These are phyloP conservation scores for Aldrovandia affinis DNA, from an alignment of 2,797 vertebrate species.

Conservation along the genomic window DNA sequence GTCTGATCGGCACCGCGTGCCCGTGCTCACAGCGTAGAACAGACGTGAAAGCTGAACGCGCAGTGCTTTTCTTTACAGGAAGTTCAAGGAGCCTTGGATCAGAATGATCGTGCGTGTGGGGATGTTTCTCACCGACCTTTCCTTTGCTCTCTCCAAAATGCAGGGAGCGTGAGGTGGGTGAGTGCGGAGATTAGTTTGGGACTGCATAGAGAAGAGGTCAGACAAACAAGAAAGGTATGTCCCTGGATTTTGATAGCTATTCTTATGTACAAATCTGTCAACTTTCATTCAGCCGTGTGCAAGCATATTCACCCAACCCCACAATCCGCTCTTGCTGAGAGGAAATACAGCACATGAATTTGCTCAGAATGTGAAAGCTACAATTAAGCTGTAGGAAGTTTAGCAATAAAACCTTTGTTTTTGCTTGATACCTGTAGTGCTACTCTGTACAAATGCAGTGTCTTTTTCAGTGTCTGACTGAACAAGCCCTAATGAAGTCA, in stretches of 20 bases:
- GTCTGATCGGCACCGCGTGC: not conserved
- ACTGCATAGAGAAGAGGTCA: constrained; percentile 18
- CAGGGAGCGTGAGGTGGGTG: constrained; percentile 19
- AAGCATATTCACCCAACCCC: not conserved
- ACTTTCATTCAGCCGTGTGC: not conserved
- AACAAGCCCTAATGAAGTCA: constrained; percentile 8
- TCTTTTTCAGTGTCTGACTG: constrained; percentile 12
- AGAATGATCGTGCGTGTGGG: not conserved
- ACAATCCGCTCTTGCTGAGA: constrained; percentile 1
- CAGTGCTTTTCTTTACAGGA: not conserved
- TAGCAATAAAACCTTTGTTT: not conserved
- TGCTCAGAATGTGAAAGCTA: not conserved
- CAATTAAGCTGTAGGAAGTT: constrained; percentile 17
- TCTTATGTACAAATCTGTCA: not conserved
- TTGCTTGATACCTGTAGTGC: not conserved
- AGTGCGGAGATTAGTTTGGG: constrained; percentile 32
- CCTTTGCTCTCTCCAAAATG: constrained; percentile 1
- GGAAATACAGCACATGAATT: not conserved
- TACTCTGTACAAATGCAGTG: not conserved
- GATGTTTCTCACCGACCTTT: constrained; percentile 5
- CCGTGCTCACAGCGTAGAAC: not conserved
- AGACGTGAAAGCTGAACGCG: not conserved
- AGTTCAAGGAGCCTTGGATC: not conserved
- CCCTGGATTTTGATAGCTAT: not conserved
- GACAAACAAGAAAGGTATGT: constrained; percentile 19